Percentiles rank a stretch among this genome's conserved stretches.
Evolutionary conservation across 1,140 invertebrate genomes (phyloP).

Genomic region (Grapholita molesta): DNA sequence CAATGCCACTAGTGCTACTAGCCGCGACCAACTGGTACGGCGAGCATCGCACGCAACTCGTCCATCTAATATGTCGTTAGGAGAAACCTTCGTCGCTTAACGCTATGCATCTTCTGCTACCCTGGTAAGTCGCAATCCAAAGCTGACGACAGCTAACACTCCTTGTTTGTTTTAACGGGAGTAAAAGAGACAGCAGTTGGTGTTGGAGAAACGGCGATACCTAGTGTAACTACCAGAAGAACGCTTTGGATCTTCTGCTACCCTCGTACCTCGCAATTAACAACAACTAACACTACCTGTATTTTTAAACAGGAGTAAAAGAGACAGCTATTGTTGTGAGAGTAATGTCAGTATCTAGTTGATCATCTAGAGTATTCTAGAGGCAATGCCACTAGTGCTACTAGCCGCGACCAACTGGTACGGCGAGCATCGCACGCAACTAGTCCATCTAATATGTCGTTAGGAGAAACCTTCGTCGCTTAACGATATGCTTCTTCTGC

Average conservation of each 20-base stretch:
- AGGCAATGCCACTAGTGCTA: constrained; percentile 94
- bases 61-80: constrained; percentile 91
- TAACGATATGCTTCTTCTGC: constrained; percentile 93
- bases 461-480: constrained; percentile 92
- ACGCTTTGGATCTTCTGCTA: too few relatives aligned
- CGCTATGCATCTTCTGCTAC: constrained; percentile 93
- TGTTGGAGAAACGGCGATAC: too few relatives aligned
- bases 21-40: constrained; percentile 95
- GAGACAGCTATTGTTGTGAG: too few relatives aligned
- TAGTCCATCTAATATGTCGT: constrained; percentile 89
- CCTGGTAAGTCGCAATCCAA: constrained; percentile 86
- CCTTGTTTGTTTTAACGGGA: too few relatives aligned
- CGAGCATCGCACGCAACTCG: constrained; percentile 90
- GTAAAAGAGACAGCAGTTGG: too few relatives aligned
- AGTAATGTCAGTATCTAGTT: constrained; percentile 94
- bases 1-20: constrained; percentile 94
- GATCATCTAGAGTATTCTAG: constrained; percentile 88
- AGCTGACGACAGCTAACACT: too few relatives aligned
- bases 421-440: constrained; percentile 89
- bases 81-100: constrained; percentile 89
- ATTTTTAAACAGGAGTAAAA: too few relatives aligned
- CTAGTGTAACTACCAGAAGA: too few relatives aligned
- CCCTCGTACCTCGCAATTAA: too few relatives aligned
- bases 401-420: constrained; percentile 94
- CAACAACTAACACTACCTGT: too few relatives aligned